Evolutionary conservation across 2,797 vertebrate species (phyloP), one percentile per base, ranked within the genome.

Genomic region (Lacerta viridis): DNA sequence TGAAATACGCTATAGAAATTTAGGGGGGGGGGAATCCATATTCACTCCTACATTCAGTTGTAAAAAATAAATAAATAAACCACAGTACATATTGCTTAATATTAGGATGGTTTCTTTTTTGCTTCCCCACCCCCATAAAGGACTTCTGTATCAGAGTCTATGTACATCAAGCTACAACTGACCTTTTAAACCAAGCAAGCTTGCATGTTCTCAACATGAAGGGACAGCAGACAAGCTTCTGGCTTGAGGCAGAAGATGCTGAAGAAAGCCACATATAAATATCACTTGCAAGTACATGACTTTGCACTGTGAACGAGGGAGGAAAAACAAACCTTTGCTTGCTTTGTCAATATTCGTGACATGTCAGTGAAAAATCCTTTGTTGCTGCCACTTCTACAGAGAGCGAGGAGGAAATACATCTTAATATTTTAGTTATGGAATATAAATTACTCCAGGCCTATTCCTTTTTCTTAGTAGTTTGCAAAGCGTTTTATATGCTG

Each of bases 161-260:
- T 11, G 39, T 91, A 89, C 92, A 94, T 95, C 93, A 93, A 95
- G 93, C 91, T 93, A 89, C 91, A 91, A 83, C 90, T 96, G 96
- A 97, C 95, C 95, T 96, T 97, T 96, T 94, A 96, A 95, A 95
- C 93, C 94, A 96, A 95, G 92, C 88, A 91, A 91, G 83, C 90
- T 90, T 93, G 90, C 90, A 61, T 91, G 87, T 95, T 95, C 95
- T 90, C 92, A 93, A 83, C 93, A 92, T 8, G 80, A 96, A 95
- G 94, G 94, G 94, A 93, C 90, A 96, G 89, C 90, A 93, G 93
- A 93, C 93, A 96, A 95, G 90, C 88, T 90, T 94, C 71, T 75
- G 89, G 94, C 93, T 95, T 0, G 84, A 96, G 95, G 95, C 94
- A 94, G 93, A 96, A 93, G 93, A 92, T 92, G 90, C 87, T 94